Conservation (phyloP, 30 jellyfish, hydroid and myxozoan species). For the Chrysaora quinquecirrha region DNA sequence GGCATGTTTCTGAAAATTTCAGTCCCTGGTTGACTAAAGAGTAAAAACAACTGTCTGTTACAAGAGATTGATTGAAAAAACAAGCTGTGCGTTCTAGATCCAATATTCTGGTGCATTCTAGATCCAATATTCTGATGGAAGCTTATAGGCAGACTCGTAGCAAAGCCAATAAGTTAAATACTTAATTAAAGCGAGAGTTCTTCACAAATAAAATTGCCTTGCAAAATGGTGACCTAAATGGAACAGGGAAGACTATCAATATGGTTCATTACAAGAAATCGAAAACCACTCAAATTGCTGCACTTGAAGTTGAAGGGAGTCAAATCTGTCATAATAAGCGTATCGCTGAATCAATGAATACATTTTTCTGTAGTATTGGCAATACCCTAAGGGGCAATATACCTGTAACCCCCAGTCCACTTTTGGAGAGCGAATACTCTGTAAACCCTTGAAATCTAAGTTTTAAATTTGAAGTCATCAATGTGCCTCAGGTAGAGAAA, state of each 20-base stretch:
- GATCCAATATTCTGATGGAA: slow-evolving; percentile 5
- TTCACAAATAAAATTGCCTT: slow-evolving; percentile 5
- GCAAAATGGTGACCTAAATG: slow-evolving; percentile 7
- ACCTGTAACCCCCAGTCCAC: background rate
- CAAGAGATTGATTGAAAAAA: background rate
- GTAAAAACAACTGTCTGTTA: background rate
- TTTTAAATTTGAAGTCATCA: background rate
- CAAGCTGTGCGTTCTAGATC: background rate
- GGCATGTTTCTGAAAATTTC: slow-evolving; percentile 25
- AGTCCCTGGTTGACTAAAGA: slow-evolving; percentile 24
- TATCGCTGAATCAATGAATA: background rate
- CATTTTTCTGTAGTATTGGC: background rate
- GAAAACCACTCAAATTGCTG: background rate
- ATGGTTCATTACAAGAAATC: background rate
- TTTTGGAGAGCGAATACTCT: background rate
- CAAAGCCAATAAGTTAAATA: slow-evolving; percentile 4
- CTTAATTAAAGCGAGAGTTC: slow-evolving; percentile 10
- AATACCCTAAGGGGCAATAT: background rate
- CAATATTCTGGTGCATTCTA: no score
- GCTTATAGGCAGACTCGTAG: slow-evolving; percentile 25
- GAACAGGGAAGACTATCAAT: background rate
- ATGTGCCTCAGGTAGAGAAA: background rate
- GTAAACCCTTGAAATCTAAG: background rate
- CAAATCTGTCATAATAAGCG: background rate
- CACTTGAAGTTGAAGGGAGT: slow-evolving; percentile 1